Evolutionary conservation across 2,888 invertebrate genomes (phyloP), one percentile per base, ranked within the genome.

Genomic region (Drosophila mettleri): DNA sequence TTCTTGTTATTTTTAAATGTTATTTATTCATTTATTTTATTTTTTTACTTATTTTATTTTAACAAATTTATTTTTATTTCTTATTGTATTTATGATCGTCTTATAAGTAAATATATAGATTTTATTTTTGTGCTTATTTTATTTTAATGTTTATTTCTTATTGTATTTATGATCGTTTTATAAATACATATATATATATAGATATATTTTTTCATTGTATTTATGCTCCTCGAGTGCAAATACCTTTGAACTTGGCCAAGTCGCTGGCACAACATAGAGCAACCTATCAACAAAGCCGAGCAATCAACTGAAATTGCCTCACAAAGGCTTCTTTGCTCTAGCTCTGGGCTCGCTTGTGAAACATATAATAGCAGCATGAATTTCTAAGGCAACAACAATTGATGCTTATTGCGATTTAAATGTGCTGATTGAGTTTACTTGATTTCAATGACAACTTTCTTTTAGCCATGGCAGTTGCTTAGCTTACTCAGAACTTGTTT

Each of bases 141-240:
- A n/a, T n/a, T n/a, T n/a, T n/a, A n/a, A n/a, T n/a, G n/a, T n/a
- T n/a, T n/a, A n/a, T n/a, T n/a, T n/a, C n/a, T n/a, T n/a, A n/a
- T n/a, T n/a, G n/a, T n/a, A n/a, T n/a, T n/a, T n/a, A n/a, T n/a
- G n/a, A n/a, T n/a, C n/a, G n/a, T n/a, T n/a, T n/a, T n/a, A n/a
- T n/a, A n/a, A n/a, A n/a, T n/a, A 41, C 24, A 9, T 41, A 1
- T 24, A 24, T 10, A 27, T 20, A 18, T 18, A 39, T 39, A 39
- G 6, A 18, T 38, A 10, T 20, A 20, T 20, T 7, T 3, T 43
- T 24, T 24, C n/a, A n/a, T 0, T 2, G 9, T 45, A 22, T 27
- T 45, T 27, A 45, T 10, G 24, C 2, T 45, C 24, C 43, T 24
- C n/a, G 43, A 43, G 43, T 24, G 43, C 24, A 24, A 24, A 43